A percentile compares a stretch with the other conserved stretches of the same genome.
phyloP scores from a whole-genome alignment of 2,113 vertebrate genomes.

The Aramus guarauna region DNA sequence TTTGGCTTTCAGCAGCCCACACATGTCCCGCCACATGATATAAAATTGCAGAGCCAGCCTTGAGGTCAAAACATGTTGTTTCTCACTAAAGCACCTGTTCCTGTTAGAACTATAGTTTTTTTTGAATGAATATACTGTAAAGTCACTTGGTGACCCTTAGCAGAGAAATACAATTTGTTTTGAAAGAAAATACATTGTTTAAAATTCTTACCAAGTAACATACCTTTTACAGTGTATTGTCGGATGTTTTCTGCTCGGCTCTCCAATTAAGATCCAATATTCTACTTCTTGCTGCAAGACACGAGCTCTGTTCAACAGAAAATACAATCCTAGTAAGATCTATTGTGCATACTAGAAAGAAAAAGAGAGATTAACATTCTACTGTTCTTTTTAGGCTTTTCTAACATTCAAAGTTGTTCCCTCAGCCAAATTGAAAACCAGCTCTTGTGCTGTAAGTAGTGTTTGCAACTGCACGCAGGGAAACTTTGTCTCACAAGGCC shows the following conservation, averaged over 20 bases:
- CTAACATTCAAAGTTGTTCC: background rate
- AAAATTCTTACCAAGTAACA: background rate
- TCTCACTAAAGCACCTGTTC: background rate
- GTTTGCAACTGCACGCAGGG: background rate
- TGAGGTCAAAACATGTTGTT: background rate
- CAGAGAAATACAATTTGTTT: background rate
- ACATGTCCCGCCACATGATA: accelerated
- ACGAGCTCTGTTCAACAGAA: slow-evolving; percentile 77
- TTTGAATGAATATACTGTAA: background rate
- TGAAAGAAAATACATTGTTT: background rate
- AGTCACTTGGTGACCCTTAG: background rate
- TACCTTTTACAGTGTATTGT: slow-evolving; percentile 99
- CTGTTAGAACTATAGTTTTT: background rate
- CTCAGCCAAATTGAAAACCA: background rate
- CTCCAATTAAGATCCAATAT: slow-evolving; percentile 97
- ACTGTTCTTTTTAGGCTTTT: background rate
- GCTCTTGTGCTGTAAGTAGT: background rate
- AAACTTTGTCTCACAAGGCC: background rate
- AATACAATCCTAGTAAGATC: slow-evolving; percentile 39
- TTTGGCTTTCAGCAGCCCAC: background rate
- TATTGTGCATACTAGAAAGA: background rate
- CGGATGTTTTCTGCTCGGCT: slow-evolving; percentile 95
- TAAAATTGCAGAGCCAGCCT: background rate
- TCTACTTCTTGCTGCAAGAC: slow-evolving; percentile 88
- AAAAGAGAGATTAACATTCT: background rate